These are phyloP conservation scores for Augochlorella aurata DNA, from an alignment of 2,888 invertebrate species.

Conservation along the genomic window DNA sequence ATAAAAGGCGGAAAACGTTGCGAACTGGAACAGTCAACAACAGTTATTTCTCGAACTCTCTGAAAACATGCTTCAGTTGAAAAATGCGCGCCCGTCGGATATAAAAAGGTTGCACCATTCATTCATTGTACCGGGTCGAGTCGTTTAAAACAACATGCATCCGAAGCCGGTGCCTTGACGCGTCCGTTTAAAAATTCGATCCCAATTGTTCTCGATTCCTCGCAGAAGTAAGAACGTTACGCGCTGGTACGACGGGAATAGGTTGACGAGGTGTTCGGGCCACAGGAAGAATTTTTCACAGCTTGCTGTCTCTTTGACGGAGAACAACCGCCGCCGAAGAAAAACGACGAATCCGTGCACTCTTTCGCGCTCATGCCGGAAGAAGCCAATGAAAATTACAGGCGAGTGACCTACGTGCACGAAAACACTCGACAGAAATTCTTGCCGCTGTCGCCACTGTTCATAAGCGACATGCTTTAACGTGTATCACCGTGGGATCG, in stretches of 20 bases:
- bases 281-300: background rate
- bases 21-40: background rate
- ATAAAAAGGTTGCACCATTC: background rate
- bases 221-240: too few relatives aligned
- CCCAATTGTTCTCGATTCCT: background rate
- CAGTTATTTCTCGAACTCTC: slow-evolving; percentile 2
- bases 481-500: slow-evolving; percentile 15
- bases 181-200: background rate
- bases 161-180: background rate
- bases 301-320: background rate
- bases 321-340: too few relatives aligned
- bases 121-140: background rate
- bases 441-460: background rate
- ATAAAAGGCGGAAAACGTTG: background rate
- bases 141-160: too few relatives aligned
- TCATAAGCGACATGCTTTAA: slow-evolving; percentile 31
- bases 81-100: background rate
- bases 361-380: background rate
- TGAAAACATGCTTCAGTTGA: background rate
- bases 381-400: background rate
- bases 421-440: background rate
- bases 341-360: background rate
- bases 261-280: background rate
- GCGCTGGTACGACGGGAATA: background rate
- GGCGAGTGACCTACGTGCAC: background rate